These are phyloP conservation scores for Neoascia interrupta DNA, from an alignment of 2,888 invertebrate species.

Conservation along the genomic window DNA sequence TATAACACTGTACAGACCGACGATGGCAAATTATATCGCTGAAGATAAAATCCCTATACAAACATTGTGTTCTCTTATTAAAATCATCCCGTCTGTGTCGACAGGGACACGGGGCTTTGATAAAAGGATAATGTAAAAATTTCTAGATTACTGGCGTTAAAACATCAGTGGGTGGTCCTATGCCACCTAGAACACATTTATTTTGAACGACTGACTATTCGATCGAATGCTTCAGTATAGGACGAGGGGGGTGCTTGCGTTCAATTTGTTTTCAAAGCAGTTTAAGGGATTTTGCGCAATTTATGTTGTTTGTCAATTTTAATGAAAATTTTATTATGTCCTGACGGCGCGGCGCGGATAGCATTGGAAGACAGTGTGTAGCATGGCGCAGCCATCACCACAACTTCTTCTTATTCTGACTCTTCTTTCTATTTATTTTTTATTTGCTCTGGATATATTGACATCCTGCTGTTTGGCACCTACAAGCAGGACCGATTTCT, in stretches of 20 bases:
- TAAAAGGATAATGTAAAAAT: constrained; percentile 65
- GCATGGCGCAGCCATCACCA: constrained; percentile 5
- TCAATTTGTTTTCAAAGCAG: constrained; percentile 73
- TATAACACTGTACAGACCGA: constrained; percentile 52
- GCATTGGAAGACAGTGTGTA: constrained; percentile 49
- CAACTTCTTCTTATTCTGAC: not conserved
- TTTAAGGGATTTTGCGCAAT: constrained; percentile 73
- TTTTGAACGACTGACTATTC: not conserved
- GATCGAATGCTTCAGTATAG: not conserved
- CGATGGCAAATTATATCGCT: constrained; percentile 72
- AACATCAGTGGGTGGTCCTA: constrained; percentile 58
- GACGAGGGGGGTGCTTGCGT: constrained; percentile 40
- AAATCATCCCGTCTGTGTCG: constrained; percentile 29
- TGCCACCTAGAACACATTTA: not conserved
- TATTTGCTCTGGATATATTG: constrained; percentile 55
- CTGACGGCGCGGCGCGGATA: constrained; percentile 43
- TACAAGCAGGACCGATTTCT: constrained; percentile 16
- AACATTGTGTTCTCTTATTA: constrained; percentile 63
- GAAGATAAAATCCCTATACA: constrained; percentile 66
- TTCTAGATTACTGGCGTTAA: constrained; percentile 67
- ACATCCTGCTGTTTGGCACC: constrained; percentile 67
- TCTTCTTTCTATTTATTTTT: constrained; percentile 20
- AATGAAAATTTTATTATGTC: constrained; percentile 72
- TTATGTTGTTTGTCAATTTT: constrained; percentile 73
- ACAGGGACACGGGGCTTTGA: constrained; percentile 17